phyloP scores from a whole-genome alignment of 2,797 vertebrate genomes.

The Argentina silus region DNA sequence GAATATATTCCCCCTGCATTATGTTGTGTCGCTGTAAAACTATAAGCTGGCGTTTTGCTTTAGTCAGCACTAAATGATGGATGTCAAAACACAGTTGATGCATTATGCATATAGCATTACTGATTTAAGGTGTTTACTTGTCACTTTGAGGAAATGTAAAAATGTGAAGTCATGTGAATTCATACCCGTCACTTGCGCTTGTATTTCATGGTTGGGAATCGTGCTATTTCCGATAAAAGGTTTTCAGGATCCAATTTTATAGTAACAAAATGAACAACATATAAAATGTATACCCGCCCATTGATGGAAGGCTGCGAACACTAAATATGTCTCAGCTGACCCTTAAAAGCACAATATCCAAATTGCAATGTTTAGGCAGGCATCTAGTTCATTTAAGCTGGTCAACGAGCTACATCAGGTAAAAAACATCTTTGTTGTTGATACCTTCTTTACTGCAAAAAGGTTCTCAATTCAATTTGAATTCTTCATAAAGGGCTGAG shows the following conservation, averaged over 20 bases:
- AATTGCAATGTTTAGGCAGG: slow-evolving; percentile 60
- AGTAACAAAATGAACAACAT: slow-evolving; percentile 85
- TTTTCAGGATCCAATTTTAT: slow-evolving; percentile 87
- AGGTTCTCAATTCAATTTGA: too few relatives aligned
- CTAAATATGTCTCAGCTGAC: slow-evolving; percentile 80
- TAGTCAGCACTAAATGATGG: slow-evolving; percentile 98
- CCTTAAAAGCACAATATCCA: slow-evolving; percentile 74
- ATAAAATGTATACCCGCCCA: slow-evolving; percentile 81
- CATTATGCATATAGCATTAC: slow-evolving; percentile 99
- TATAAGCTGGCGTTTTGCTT: slow-evolving; percentile 87
- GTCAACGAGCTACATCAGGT: too few relatives aligned
- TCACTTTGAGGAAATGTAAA: slow-evolving; percentile 98
- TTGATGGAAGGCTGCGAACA: slow-evolving; percentile 81
- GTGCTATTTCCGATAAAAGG: slow-evolving; percentile 90
- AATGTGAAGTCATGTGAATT: slow-evolving; percentile 96
- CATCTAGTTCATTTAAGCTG: not conserved
- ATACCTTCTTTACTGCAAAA: too few relatives aligned
- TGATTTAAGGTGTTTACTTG: slow-evolving; percentile 99
- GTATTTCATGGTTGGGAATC: slow-evolving; percentile 88
- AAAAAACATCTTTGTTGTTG: too few relatives aligned
- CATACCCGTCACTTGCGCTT: slow-evolving; percentile 88
- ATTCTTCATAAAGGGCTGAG: too few relatives aligned
- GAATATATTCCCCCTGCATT: slow-evolving; percentile 89
- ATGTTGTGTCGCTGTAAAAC: slow-evolving; percentile 85
- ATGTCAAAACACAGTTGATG: slow-evolving; percentile 98